phyloP scores from a whole-genome alignment of 37 sponge, comb jelly and placozoan genomes.

The Cladorhizidae sp. region DNA sequence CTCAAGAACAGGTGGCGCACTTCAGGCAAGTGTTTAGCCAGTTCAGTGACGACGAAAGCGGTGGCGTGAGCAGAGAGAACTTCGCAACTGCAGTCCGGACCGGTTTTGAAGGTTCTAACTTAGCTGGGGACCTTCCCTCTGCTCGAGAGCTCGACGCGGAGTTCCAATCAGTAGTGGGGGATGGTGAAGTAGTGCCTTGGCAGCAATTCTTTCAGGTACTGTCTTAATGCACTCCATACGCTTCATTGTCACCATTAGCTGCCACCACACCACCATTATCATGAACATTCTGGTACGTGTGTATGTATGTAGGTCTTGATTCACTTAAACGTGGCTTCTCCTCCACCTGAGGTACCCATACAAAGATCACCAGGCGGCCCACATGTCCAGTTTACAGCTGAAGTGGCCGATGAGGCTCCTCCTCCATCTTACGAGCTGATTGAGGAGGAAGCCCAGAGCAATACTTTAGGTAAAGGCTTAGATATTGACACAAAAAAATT shows the following conservation, averaged over 20 bases:
- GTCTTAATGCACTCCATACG: neutral
- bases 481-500: no score
- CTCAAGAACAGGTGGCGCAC: conserved; percentile 42
- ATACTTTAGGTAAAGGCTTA: no score
- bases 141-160: conserved; percentile 14
- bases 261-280: no score
- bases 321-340: no score
- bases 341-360: no score
- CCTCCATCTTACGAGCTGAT: neutral
- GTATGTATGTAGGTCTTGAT: no score
- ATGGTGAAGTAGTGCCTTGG: conserved; percentile 39
- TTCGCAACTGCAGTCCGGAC: conserved; percentile 22
- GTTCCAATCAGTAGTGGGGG: conserved; percentile 35
- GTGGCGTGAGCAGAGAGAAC: conserved; percentile 36
- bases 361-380: neutral
- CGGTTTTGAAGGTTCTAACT: conserved; percentile 16
- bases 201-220: conserved; percentile 71
- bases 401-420: neutral
- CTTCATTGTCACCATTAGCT: neutral
- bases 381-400: neutral
- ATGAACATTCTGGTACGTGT: no score
- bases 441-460: no score
- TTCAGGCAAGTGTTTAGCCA: conserved; percentile 58
- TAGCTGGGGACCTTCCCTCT: neutral
- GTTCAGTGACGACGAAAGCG: conserved; percentile 11